Base-by-base conservation (phyloP, 1,140 invertebrate species). In the Ylistrum balloti region DNA sequence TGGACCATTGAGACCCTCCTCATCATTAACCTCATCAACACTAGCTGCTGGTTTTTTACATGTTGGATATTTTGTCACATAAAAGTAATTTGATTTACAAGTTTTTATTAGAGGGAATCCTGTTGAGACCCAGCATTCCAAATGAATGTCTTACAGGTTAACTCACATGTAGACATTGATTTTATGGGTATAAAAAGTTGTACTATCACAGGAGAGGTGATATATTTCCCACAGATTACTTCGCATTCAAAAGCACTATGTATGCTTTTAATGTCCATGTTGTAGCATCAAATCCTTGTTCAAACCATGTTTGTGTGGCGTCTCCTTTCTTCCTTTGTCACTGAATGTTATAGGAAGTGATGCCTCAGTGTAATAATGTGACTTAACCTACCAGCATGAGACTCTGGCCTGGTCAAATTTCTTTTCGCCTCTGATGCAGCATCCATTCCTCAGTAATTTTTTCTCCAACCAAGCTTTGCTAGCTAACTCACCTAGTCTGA, bases 271-370 rank as follows among this genome's bases (percentile, higher is more conserved):
- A 74, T 74, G 56, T 0, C n/a, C 5, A 28, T 5, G 17, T 74
- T 28, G n/a, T 74, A 48, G 11, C 56, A 74, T 74, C n/a, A 74
- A 74, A n/a, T 74, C 56, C 56, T 74, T n/a, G 56, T 17, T 74
- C 56, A 74, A 28, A n/a, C 22, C n/a, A 74, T 11, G 17, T 0
- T 74, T 22, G 28, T 74, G 56, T n/a, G 15, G n/a, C 22, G 2
- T 28, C n/a, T 28, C 56, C 22, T 9, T 74, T 74, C n/a, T n/a
- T 74, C 17, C 56, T n/a, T n/a, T n/a, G n/a, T n/a, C n/a, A n/a
- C n/a, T n/a, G n/a, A n/a, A n/a, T n/a, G n/a, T n/a, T n/a, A n/a
- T n/a, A n/a, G n/a, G n/a, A n/a, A n/a, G n/a, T n/a, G n/a, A n/a
- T n/a, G n/a, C n/a, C n/a, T n/a, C n/a, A n/a, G n/a, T n/a, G n/a